Conservation (phyloP, 2,888 invertebrate species). For the Cosmia pyralina region DNA sequence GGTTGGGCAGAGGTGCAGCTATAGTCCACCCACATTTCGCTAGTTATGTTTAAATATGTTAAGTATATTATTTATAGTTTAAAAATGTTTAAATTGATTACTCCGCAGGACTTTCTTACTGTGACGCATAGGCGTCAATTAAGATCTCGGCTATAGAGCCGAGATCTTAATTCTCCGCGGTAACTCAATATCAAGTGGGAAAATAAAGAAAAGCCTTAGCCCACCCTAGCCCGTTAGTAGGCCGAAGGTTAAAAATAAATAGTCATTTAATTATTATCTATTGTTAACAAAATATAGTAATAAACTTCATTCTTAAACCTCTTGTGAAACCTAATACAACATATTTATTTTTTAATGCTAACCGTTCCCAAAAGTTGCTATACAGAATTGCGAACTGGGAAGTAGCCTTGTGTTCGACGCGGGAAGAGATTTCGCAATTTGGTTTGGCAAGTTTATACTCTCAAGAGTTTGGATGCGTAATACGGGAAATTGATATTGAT, state of each 20-base stretch:
- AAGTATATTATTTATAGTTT: too few relatives aligned
- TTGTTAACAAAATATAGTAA: not conserved
- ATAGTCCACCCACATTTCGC: too few relatives aligned
- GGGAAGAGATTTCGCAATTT: constrained; percentile 41
- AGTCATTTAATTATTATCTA: not conserved
- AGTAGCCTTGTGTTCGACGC: constrained; percentile 10
- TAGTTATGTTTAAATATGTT: too few relatives aligned
- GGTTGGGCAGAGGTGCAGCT: too few relatives aligned
- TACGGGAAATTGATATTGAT: constrained; percentile 46
- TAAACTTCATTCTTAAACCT: not conserved
- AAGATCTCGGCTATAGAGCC: too few relatives aligned
- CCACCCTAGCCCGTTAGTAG: not conserved
- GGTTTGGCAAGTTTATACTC: constrained; percentile 42
- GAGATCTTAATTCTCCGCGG: not conserved
- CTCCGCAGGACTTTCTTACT: too few relatives aligned
- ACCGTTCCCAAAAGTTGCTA: not conserved
- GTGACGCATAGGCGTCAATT: too few relatives aligned
- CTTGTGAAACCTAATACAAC: not conserved
- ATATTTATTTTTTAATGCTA: not conserved
- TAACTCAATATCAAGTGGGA: too few relatives aligned
- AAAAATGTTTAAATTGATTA: not conserved
- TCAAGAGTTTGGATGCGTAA: constrained; percentile 26
- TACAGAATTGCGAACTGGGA: not conserved
- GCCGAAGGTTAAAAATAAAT: not conserved
- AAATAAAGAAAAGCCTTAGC: not conserved